Evolutionary conservation across 2,113 vertebrate species (phyloP).

Genomic region (Myxocyprinus asiaticus): DNA sequence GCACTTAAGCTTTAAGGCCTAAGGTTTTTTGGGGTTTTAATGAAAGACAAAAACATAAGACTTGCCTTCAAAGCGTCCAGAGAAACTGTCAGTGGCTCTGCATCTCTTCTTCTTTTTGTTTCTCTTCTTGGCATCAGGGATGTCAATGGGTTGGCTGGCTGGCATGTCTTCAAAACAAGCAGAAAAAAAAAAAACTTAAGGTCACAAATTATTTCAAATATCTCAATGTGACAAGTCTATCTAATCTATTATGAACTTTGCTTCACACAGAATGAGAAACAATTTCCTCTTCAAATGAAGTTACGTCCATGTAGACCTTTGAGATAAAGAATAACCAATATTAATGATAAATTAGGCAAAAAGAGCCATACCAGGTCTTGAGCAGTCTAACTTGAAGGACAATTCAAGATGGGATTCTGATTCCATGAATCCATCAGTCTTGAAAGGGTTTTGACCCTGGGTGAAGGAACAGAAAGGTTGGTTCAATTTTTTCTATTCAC

Average conservation of each 20-base stretch:
- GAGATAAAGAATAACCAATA: background rate
- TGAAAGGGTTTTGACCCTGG: conserved; percentile 91
- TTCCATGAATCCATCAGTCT: conserved; percentile 82
- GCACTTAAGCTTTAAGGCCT: too few species aligned
- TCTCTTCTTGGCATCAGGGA: conserved; percentile 92
- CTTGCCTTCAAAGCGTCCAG: conserved; percentile 90
- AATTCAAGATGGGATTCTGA: conserved; percentile 80
- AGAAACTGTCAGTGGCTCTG: conserved; percentile 94
- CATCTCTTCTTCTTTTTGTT: conserved; percentile 97
- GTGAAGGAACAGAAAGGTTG: background rate
- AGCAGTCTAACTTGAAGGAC: conserved; percentile 84
- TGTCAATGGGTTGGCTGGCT: conserved; percentile 90
- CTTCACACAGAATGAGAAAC: background rate
- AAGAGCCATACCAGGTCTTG: conserved; percentile 83
- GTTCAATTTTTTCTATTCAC: too few species aligned
- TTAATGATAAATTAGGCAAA: background rate
- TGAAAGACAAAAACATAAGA: too few species aligned
- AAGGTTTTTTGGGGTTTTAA: background rate
- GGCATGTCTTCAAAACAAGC: conserved; percentile 79
- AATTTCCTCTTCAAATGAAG: background rate
- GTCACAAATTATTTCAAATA: too few species aligned
- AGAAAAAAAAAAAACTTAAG: background rate
- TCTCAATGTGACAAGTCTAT: background rate
- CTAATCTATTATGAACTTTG: conserved; percentile 31
- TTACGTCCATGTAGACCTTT: background rate